Percentiles rank a stretch among this genome's conserved stretches.
Conservation (phyloP, 2,888 invertebrate genomes). For the Zygogramma bicolorata region DNA sequence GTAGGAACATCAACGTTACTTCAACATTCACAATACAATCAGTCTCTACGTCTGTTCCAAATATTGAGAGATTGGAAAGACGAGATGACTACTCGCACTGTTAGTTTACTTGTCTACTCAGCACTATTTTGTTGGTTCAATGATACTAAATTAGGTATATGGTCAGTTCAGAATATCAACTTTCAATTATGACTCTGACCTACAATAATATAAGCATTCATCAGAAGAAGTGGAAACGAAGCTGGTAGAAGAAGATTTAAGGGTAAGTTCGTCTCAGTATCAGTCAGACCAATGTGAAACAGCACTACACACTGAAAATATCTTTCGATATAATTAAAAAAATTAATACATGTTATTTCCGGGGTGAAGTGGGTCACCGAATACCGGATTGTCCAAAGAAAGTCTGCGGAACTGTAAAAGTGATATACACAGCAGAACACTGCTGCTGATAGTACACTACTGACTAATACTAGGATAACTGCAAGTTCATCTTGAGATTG, state of each 20-base stretch:
- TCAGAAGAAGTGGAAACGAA: conserved; percentile 1
- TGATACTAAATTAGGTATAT: no score
- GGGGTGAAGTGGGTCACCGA: background rate
- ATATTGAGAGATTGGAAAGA: no score
- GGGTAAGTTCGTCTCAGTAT: background rate
- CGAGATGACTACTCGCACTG: no score
- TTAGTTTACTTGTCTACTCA: no score
- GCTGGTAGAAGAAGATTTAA: background rate
- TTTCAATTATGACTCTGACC: background rate
- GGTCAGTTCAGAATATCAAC: conserved; percentile 14
- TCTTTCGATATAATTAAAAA: background rate
- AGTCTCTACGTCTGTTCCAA: no score
- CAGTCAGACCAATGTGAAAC: background rate
- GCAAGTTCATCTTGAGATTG: background rate
- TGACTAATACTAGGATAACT: background rate
- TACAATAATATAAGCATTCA: conserved; percentile 4
- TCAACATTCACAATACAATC: no score
- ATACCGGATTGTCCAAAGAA: background rate
- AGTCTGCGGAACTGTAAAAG: background rate
- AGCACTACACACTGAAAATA: background rate
- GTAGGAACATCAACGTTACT: no score
- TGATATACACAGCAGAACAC: background rate
- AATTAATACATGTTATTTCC: background rate
- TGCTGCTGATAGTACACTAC: background rate
- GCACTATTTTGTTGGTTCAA: no score